These are phyloP conservation scores for Cebidichthys violaceus DNA, from an alignment of 2,113 vertebrate genomes.

Conservation along the genomic window DNA sequence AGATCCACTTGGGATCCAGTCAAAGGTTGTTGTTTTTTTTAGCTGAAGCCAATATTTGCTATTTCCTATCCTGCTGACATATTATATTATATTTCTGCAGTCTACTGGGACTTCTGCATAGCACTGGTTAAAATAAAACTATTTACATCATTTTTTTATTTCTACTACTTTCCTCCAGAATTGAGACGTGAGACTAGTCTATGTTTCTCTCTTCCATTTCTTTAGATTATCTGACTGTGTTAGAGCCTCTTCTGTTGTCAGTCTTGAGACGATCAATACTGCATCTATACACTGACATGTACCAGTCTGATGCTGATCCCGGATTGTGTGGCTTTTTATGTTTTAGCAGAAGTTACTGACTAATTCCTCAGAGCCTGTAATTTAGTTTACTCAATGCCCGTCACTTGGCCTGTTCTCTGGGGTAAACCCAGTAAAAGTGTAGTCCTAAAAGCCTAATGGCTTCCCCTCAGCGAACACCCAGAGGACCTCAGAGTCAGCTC, in stretches of 20 bases:
- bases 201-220: not conserved
- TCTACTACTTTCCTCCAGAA: not conserved
- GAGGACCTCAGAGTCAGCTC: slow-evolving; percentile 32
- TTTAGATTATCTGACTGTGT: slow-evolving; percentile 7
- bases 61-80: not conserved
- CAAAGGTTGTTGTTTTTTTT: not conserved
- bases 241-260: not conserved
- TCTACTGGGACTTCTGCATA: not conserved
- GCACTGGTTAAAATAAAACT: not conserved
- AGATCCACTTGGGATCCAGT: not conserved
- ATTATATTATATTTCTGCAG: not conserved
- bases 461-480: slow-evolving; percentile 34
- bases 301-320: not conserved
- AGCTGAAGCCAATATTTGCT: not conserved
- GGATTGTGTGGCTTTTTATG: slow-evolving; percentile 11
- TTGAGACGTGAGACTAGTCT: not conserved
- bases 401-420: slow-evolving; percentile 41
- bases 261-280: not conserved
- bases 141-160: not conserved
- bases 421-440: slow-evolving; percentile 52
- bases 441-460: slow-evolving; percentile 56
- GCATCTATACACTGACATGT: not conserved
- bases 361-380: slow-evolving; percentile 38
- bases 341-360: slow-evolving; percentile 28
- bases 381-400: slow-evolving; percentile 50